These are phyloP conservation scores for Brachyptera risi DNA, from an alignment of 2,888 invertebrate genomes.

Conservation along the genomic window DNA sequence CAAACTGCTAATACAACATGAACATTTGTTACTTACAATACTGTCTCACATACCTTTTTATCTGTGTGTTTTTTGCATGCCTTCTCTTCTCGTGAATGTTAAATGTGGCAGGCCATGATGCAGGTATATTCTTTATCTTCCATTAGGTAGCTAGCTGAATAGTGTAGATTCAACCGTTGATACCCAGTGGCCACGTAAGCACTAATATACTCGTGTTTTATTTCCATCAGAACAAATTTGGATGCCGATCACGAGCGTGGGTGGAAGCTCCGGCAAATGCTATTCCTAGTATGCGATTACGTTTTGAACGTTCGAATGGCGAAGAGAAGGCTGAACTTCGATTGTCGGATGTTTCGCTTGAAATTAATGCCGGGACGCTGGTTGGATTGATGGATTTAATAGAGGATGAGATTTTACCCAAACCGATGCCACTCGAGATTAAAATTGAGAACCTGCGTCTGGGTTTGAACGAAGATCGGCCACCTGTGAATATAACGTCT, in stretches of 20 bases:
- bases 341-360: slow-evolving; percentile 60
- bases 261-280: slow-evolving; percentile 53
- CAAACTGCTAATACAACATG: slow-evolving; percentile 20
- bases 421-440: slow-evolving; percentile 72
- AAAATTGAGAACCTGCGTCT: slow-evolving; percentile 69
- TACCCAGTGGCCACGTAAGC: neutral
- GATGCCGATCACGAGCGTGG: slow-evolving; percentile 78
- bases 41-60: slow-evolving; percentile 31
- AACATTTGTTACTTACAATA: slow-evolving; percentile 7
- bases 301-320: slow-evolving; percentile 52
- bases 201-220: neutral
- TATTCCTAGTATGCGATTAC: slow-evolving; percentile 55
- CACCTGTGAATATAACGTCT: slow-evolving; percentile 72
- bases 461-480: slow-evolving; percentile 78
- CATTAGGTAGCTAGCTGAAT: slow-evolving; percentile 12
- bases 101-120: slow-evolving; percentile 68
- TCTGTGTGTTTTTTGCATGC: slow-evolving; percentile 51
- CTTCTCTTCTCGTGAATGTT: slow-evolving; percentile 67
- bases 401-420: slow-evolving; percentile 80
- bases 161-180: slow-evolving; percentile 1
- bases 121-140: slow-evolving; percentile 47
- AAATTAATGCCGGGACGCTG: slow-evolving; percentile 76
- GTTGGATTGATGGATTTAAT: slow-evolving; percentile 76
- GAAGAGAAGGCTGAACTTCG: slow-evolving; percentile 56
- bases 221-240: slow-evolving; percentile 67